Conservation (phyloP, 2,888 invertebrate species). For the Lochmaea capreae region DNA sequence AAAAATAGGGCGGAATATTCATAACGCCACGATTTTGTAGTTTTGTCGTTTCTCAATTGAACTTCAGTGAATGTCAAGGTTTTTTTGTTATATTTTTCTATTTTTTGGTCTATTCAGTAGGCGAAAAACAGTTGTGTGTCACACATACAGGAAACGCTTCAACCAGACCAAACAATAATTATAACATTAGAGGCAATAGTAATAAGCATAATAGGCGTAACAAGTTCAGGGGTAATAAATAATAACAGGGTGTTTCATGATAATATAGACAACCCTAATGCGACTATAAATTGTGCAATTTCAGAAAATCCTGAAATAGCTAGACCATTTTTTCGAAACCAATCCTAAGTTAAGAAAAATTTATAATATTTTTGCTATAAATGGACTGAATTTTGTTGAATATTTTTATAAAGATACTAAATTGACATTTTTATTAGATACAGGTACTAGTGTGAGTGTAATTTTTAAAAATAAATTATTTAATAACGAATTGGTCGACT, state of each 20-base stretch:
- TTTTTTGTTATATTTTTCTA: too few species aligned
- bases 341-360: background rate
- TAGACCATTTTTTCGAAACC: background rate
- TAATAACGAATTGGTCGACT: slow-evolving; percentile 28
- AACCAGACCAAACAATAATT: too few species aligned
- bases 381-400: slow-evolving; percentile 6
- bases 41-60: too few species aligned
- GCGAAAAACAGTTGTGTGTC: too few species aligned
- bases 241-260: background rate
- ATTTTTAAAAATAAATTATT: slow-evolving; percentile 26
- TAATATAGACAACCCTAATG: background rate
- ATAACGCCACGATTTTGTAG: too few species aligned
- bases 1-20: too few species aligned
- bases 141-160: too few species aligned
- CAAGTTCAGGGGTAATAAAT: background rate
- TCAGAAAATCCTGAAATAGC: background rate
- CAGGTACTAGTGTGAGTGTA: slow-evolving; percentile 28
- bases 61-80: too few species aligned
- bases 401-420: background rate
- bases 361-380: background rate
- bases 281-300: background rate
- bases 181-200: too few species aligned
- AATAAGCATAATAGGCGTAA: too few species aligned
- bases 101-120: too few species aligned
- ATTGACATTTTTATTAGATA: slow-evolving; percentile 18